phyloP scores from a whole-genome alignment of 2,888 invertebrate species.

The Ommatoiulus sabulosus region DNA sequence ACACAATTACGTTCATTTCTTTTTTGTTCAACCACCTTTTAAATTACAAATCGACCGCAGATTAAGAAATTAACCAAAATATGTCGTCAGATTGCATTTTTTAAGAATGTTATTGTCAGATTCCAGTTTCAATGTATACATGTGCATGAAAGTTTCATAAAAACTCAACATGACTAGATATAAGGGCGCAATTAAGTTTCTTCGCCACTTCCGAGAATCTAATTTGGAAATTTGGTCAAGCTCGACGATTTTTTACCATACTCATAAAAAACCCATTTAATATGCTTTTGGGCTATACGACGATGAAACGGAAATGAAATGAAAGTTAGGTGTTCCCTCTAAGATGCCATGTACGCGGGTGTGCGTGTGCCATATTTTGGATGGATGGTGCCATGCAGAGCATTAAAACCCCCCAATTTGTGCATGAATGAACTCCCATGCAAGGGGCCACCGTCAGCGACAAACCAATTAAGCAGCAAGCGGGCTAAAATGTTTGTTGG shows the following conservation, averaged over 20 bases:
- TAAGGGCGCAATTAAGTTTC: too few species aligned
- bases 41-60: too few species aligned
- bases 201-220: neutral
- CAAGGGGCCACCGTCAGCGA: neutral
- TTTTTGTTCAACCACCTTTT: too few species aligned
- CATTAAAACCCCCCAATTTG: neutral
- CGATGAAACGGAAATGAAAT: slow-evolving; percentile 13
- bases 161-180: too few species aligned
- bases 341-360: neutral
- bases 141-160: too few species aligned
- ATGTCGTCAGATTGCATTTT: too few species aligned
- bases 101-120: too few species aligned
- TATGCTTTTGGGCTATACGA: neutral
- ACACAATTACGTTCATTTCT: too few species aligned
- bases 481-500: neutral
- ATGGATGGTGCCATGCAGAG: neutral
- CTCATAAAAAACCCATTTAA: neutral
- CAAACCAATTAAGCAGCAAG: slow-evolving; percentile 19
- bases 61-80: too few species aligned
- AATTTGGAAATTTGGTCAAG: neutral
- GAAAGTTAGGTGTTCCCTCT: neutral
- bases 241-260: neutral
- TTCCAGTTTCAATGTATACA: too few species aligned
- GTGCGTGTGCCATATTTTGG: slow-evolving; percentile 19
- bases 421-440: neutral